Evolutionary conservation across 1,140 invertebrate species (phyloP).

Genomic region (Samia ricini): DNA sequence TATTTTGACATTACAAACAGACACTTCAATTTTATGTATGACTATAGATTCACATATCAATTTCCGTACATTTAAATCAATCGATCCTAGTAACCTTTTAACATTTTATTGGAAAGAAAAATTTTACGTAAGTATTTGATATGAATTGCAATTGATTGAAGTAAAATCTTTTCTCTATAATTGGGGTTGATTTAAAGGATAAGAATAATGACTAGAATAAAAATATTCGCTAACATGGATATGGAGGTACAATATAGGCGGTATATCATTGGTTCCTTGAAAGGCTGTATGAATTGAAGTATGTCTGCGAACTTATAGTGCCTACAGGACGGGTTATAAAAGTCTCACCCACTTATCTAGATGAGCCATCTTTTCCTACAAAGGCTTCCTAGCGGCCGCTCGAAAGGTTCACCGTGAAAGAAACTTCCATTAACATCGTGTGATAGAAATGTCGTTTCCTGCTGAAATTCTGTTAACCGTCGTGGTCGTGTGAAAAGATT

Average conservation of each 20-base stretch:
- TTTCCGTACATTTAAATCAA: too few species aligned
- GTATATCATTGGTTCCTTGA: slow-evolving; percentile 19
- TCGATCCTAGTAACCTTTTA: too few species aligned
- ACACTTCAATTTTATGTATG: too few species aligned
- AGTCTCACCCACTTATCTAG: slow-evolving; percentile 65
- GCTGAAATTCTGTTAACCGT: slow-evolving; percentile 23
- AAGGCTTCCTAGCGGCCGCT: slow-evolving; percentile 41
- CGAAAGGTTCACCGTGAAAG: slow-evolving; percentile 39
- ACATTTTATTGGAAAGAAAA: too few species aligned
- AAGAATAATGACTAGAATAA: background rate
- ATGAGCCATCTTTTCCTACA: slow-evolving; percentile 59
- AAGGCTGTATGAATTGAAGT: slow-evolving; percentile 6
- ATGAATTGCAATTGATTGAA: too few species aligned
- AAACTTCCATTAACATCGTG: slow-evolving; percentile 29
- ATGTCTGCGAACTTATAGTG: background rate
- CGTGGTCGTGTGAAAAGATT: background rate
- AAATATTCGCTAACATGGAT: background rate
- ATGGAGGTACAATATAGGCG: background rate
- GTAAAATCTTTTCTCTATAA: too few species aligned
- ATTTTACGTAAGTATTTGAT: too few species aligned
- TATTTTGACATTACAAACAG: too few species aligned
- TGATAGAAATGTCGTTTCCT: slow-evolving; percentile 14
- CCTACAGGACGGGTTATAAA: slow-evolving; percentile 29
- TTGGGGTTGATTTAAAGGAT: too few species aligned
- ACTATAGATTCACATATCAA: too few species aligned